Evolutionary conservation across 2,113 vertebrate genomes (phyloP).

Genomic region (Callipepla squamata): DNA sequence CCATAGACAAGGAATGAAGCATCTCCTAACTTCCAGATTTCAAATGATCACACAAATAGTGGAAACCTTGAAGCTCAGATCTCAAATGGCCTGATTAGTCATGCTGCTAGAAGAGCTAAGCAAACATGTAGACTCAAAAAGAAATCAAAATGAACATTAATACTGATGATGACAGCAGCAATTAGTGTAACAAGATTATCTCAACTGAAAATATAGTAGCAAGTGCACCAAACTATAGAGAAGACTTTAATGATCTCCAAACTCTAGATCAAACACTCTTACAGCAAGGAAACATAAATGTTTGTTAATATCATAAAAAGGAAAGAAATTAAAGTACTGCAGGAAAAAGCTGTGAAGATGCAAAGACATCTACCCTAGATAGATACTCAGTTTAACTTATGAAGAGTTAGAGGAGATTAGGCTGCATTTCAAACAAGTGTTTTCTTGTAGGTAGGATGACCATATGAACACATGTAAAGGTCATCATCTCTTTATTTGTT

Average conservation of each 20-base stretch:
- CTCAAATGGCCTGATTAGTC: neutral
- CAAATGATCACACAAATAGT: neutral
- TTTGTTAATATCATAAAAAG: neutral
- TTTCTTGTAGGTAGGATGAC: neutral
- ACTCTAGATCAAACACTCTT: neutral
- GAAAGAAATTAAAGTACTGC: neutral
- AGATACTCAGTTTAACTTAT: neutral
- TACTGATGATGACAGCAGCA: constrained; percentile 20
- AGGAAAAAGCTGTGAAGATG: neutral
- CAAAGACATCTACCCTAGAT: neutral
- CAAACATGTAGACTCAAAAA: constrained; percentile 23
- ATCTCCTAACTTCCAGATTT: neutral
- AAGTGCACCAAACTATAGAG: neutral
- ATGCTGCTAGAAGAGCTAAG: neutral
- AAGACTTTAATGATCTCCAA: constrained; percentile 19
- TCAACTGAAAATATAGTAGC: neutral
- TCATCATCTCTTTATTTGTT: neutral
- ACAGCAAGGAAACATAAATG: neutral
- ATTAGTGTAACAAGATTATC: constrained; percentile 57
- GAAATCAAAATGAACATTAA: constrained; percentile 30
- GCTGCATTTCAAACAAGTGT: neutral
- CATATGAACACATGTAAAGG: neutral
- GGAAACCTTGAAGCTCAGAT: neutral
- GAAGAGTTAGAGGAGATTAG: neutral
- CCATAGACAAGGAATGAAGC: neutral